phyloP scores from a whole-genome alignment of 2,797 vertebrate genomes.

The Acanthurus tractus region DNA sequence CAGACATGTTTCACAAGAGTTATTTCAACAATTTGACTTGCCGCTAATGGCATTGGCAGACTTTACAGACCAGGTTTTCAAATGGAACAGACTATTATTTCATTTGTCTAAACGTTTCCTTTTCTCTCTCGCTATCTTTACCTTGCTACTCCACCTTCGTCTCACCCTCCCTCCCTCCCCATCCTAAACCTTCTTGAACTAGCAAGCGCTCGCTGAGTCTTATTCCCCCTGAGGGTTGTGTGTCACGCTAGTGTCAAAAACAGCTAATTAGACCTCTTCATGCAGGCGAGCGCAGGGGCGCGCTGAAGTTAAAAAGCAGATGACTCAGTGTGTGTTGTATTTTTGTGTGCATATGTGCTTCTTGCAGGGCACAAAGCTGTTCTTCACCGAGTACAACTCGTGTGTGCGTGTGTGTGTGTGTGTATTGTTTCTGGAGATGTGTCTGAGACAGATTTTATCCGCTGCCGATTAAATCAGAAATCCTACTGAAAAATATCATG shows the following conservation, averaged over 20 bases:
- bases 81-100: conserved; percentile 60
- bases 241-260: conserved; percentile 85
- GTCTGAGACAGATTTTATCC: conserved; percentile 5
- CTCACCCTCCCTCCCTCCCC: conserved; percentile 35
- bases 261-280: conserved; percentile 85
- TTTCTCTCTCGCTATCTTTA: conserved; percentile 53
- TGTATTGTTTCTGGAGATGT: conserved; percentile 23
- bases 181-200: conserved; percentile 79
- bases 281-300: conserved; percentile 66
- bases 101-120: conserved; percentile 57
- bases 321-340: conserved; percentile 65
- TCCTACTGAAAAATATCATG: background rate
- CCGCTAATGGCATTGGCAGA: conserved; percentile 47
- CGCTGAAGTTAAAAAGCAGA: conserved; percentile 75
- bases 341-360: conserved; percentile 34
- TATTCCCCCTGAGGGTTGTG: conserved; percentile 76
- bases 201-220: conserved; percentile 69
- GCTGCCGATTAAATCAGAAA: conserved; percentile 9
- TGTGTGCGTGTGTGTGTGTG: conserved; percentile 20
- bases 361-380: conserved; percentile 30
- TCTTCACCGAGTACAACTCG: conserved; percentile 10
- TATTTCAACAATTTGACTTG: conserved; percentile 41
- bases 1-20: conserved; percentile 23
- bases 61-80: conserved; percentile 57
- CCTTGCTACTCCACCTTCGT: conserved; percentile 29